A percentile compares a stretch with the other conserved stretches of the same genome.
Conservation (phyloP, 37 sponge, comb jelly and placozoan species). For the Theonella swinhoei region DNA sequence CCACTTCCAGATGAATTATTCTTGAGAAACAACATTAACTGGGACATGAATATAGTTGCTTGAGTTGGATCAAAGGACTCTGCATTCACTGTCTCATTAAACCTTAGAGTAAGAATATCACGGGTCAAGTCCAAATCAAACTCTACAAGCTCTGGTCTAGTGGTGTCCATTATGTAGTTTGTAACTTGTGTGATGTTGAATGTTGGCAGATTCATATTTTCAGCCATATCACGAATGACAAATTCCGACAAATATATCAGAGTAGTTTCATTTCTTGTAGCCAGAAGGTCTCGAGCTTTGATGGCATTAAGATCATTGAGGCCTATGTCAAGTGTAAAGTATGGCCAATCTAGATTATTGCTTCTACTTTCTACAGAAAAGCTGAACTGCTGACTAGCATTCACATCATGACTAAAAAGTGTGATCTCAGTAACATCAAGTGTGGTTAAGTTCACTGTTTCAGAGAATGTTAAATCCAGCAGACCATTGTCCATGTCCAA, state of each 20-base stretch:
- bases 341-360: slow-evolving; percentile 64
- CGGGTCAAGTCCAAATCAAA: slow-evolving; percentile 73
- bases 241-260: slow-evolving; percentile 45
- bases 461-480: slow-evolving; percentile 74
- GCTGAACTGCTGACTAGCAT: slow-evolving; percentile 34
- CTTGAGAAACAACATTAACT: background rate
- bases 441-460: slow-evolving; percentile 76
- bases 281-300: slow-evolving; percentile 58
- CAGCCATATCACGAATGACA: slow-evolving; percentile 65
- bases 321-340: slow-evolving; percentile 59
- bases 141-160: slow-evolving; percentile 68
- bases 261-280: slow-evolving; percentile 63
- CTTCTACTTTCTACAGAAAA: slow-evolving; percentile 56
- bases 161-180: slow-evolving; percentile 67
- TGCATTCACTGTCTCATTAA: slow-evolving; percentile 84
- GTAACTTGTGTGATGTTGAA: slow-evolving; percentile 51
- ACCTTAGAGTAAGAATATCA: slow-evolving; percentile 71
- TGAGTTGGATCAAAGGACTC: slow-evolving; percentile 55
- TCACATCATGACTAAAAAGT: slow-evolving; percentile 30
- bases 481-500: slow-evolving; percentile 77
- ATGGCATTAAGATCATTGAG: slow-evolving; percentile 78
- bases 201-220: slow-evolving; percentile 54
- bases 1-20: background rate
- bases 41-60: slow-evolving; percentile 38
- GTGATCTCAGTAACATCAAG: slow-evolving; percentile 76